Base-by-base conservation (phyloP, 2,888 invertebrate genomes). In the Dromius quadrimaculatus region DNA sequence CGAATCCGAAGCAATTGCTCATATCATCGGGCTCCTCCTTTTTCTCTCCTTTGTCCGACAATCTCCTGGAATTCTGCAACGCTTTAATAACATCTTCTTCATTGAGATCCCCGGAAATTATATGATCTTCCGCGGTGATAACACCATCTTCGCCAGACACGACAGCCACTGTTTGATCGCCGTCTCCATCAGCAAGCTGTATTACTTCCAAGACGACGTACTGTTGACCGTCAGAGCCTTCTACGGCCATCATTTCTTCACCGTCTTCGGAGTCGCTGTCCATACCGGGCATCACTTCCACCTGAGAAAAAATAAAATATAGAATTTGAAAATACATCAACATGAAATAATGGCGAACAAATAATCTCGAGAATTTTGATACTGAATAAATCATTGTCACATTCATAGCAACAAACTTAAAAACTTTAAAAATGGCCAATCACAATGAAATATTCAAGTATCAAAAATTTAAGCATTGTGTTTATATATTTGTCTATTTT, bases 181-280 rank as follows among this genome's bases (percentile, higher is more conserved):
- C 90, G 75, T 91, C 91, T 63, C 90, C 91, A 74, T 87, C 87
- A 15, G 86, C 87, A 41, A 92, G 81, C 76, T 93, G 93, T 45
- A 95, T 93, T 6, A 95, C 94, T 83, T 95, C 94, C 9, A 95
- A 84, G n/a, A 95, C 94, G 57, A 95, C 94, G 77, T 93, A 94
- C 80, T 93, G 92, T 75, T 93, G 92, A 0, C 93, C 93, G 80
- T 91, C 91, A 3, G 88, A 86, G 19, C 88, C 88, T 79, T 91
- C 88, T 0, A 90, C 87, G 2, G 89, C 87, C 83, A 90, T 86
- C 81, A 89, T 85, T 65, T 88, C 87, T 32, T 87, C 87, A 72
- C 88, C 87, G 34, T 84, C 84, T 64, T 82, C 83, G 15, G 78
- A 78, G 8, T 84, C 84, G 4, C 82, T 82, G 47, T 81, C 82